Base-by-base conservation (phyloP, 1,140 invertebrate genomes). In the Drosophila mauritiana region DNA sequence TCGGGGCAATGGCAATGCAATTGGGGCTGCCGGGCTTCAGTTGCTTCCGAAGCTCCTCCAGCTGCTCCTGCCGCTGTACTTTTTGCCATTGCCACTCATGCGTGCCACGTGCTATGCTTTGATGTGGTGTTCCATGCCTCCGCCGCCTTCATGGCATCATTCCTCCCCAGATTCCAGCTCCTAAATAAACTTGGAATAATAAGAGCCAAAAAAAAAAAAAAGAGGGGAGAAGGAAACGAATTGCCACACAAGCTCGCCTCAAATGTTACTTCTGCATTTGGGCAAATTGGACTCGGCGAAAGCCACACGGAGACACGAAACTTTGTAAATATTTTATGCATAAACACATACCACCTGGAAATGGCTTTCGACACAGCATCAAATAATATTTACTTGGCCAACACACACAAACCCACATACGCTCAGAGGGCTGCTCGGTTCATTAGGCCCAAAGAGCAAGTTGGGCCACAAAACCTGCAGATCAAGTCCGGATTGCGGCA, bases 141-240 rank as follows among this genome's bases (percentile, higher is more conserved):
- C 17, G 22, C 48, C 58, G 63, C 72, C 59, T 65, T 48, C 15
- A 22, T 45, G 42, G 17, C 15, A 3, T 31, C 31, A 31, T 31
- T 31, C 10, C 42, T 45, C 11, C 11, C 42, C 59, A 22, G 59
- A 25, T 49, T 27, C 45, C 63, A n/a, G 64, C 64, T 65, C 80
- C 84, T 83, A 88, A 88, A 89, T 88, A 88, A 89, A 88, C 83
- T 88, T 88, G 74, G 78, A 83, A 81, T 88, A 88, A 88, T 88
- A 88, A 89, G 86, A 88, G 70, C 27, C 58, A 76, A 69, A 68
- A 86, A 65, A 69, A 68, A 86, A 65, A 17, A 43, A 17, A n/a
- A 42, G 7, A 15, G 15, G n/a, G n/a, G 40, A 17, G 40, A 42
- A 57, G 43, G 36, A 63, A 55, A 59, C 51, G 49, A 57, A 45